phyloP scores from a whole-genome alignment of 2,888 invertebrate genomes.

The Melieria picta region DNA sequence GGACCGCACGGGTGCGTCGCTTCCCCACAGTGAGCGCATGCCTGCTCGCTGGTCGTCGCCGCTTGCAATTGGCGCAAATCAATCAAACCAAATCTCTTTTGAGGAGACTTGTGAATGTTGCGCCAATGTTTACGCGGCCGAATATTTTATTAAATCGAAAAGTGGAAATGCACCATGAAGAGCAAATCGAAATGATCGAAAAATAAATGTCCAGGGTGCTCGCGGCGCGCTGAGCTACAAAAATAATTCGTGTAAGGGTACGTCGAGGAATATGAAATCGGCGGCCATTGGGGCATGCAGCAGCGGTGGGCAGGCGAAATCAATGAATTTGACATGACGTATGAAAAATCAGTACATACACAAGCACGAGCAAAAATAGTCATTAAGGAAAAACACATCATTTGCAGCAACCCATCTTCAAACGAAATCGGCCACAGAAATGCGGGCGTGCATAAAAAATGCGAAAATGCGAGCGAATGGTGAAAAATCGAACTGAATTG shows the following conservation, averaged over 20 bases:
- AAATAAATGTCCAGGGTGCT: slow-evolving; percentile 30
- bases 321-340: slow-evolving; percentile 37
- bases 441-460: neutral
- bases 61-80: slow-evolving; percentile 54
- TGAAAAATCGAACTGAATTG: neutral
- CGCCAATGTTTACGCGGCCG: slow-evolving; percentile 2
- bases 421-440: slow-evolving; percentile 49
- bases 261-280: neutral
- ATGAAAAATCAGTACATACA: slow-evolving; percentile 57
- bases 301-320: slow-evolving; percentile 22
- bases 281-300: neutral
- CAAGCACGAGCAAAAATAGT: slow-evolving; percentile 54
- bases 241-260: slow-evolving; percentile 24
- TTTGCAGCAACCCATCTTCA: slow-evolving; percentile 61
- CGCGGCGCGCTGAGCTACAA: slow-evolving; percentile 14
- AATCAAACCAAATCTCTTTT: slow-evolving; percentile 48
- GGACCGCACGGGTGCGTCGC: too few species aligned
- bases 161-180: slow-evolving; percentile 26
- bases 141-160: slow-evolving; percentile 29
- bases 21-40: too few species aligned
- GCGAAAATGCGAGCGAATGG: neutral
- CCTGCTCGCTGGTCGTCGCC: too few species aligned
- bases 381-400: slow-evolving; percentile 62
- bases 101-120: slow-evolving; percentile 2
- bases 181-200: slow-evolving; percentile 20